A percentile compares a stretch with the other conserved stretches of the same genome.
phyloP scores from a whole-genome alignment of 1,140 invertebrate species.

The Drosophila repletoides region DNA sequence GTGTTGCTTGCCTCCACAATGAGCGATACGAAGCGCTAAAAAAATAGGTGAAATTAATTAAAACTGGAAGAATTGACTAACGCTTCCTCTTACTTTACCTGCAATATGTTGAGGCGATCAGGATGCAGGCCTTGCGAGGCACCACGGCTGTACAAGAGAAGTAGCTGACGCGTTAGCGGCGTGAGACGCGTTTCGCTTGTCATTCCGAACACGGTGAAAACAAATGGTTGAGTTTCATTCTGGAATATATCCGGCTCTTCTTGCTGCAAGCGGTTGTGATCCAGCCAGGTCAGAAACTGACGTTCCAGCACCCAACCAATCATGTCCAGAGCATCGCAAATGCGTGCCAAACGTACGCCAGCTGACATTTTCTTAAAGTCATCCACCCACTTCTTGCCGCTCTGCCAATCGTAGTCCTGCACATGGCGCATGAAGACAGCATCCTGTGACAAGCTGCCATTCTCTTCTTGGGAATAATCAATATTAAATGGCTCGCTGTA shows the following conservation, averaged over 20 bases:
- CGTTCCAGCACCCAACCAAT: conserved; percentile 49
- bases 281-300: conserved; percentile 61
- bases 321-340: conserved; percentile 56
- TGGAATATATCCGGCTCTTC: conserved; percentile 56
- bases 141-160: conserved; percentile 41
- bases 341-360: conserved; percentile 40
- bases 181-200: conserved; percentile 29
- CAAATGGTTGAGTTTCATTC: conserved; percentile 54
- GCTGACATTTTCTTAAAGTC: conserved; percentile 55
- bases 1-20: conserved; percentile 63
- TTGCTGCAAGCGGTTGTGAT: conserved; percentile 59
- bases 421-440: conserved; percentile 43
- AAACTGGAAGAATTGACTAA: neutral
- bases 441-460: conserved; percentile 41
- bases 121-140: conserved; percentile 33
- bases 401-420: conserved; percentile 62
- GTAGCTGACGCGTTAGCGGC: conserved; percentile 37
- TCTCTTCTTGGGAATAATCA: conserved; percentile 44
- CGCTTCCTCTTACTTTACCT: conserved; percentile 21
- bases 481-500: conserved; percentile 26
- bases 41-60: neutral
- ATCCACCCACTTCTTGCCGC: conserved; percentile 53
- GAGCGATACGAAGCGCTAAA: conserved; percentile 48
- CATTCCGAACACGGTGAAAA: conserved; percentile 47
- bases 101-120: conserved; percentile 33